Percentiles rank a stretch among this genome's conserved stretches.
These are phyloP conservation scores for Cavia aperea DNA, from an alignment of 2,113 vertebrate species.

Conservation along the genomic window DNA sequence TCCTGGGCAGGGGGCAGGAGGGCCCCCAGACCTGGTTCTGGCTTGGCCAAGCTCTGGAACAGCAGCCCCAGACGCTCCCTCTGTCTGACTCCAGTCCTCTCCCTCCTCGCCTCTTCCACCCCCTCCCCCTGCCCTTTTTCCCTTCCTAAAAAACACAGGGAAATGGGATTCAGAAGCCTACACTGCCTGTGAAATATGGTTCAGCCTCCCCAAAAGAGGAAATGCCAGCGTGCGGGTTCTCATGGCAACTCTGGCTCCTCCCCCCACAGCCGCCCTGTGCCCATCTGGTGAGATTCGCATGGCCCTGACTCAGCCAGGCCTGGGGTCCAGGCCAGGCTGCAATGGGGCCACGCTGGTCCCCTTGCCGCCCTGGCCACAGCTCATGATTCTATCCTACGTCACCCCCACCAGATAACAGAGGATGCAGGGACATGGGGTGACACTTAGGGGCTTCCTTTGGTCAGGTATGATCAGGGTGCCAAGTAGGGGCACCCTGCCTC, in stretches of 20 bases:
- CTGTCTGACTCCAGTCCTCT: slow-evolving; percentile 10
- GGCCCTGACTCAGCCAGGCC: slow-evolving; percentile 33
- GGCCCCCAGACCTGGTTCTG: background rate
- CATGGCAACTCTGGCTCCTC: slow-evolving; percentile 66
- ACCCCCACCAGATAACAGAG: background rate
- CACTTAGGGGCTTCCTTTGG: background rate
- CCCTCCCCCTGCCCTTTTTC: slow-evolving; percentile 64
- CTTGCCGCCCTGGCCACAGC: background rate
- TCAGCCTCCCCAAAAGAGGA: slow-evolving; percentile 72
- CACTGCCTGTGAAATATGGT: slow-evolving; percentile 58
- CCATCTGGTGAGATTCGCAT: slow-evolving; percentile 57
- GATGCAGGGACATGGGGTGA: background rate
- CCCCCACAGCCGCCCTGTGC: slow-evolving; percentile 44
- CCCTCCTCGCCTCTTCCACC: slow-evolving; percentile 40
- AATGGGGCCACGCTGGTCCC: background rate
- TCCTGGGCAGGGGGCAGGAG: background rate
- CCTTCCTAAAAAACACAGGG: slow-evolving; percentile 70
- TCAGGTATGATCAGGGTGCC: background rate
- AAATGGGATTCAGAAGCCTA: slow-evolving; percentile 67
- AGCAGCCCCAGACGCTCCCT: background rate
- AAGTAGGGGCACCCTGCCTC: background rate
- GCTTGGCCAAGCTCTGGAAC: background rate
- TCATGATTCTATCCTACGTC: background rate
- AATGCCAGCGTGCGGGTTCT: slow-evolving; percentile 68
- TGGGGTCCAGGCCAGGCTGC: background rate